Conservation (phyloP, 1,140 invertebrate species). For the Halictus rubicundus region DNA sequence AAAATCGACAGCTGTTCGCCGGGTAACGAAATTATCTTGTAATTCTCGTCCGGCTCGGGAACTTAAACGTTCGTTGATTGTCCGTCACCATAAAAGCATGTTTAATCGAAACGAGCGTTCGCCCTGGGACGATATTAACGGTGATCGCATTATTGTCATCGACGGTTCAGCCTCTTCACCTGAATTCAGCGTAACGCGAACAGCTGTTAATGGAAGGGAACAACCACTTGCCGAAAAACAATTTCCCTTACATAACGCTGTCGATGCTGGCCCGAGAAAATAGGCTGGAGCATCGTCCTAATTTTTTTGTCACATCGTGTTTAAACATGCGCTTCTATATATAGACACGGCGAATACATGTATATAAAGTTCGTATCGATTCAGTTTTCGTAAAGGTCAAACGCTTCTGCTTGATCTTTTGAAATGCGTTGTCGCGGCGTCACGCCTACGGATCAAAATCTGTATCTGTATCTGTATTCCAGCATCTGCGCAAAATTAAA, state of each 20-base stretch:
- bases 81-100: neutral
- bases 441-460: neutral
- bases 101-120: constrained; percentile 24
- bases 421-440: neutral
- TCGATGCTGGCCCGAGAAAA: neutral
- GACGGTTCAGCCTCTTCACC: neutral
- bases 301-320: neutral
- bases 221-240: neutral
- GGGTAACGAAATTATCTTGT: neutral
- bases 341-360: constrained; percentile 14
- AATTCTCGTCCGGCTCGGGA: neutral
- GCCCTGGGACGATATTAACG: constrained; percentile 22
- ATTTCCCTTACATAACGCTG: neutral
- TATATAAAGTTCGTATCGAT: constrained; percentile 27
- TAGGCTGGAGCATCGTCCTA: neutral
- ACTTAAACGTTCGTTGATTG: neutral
- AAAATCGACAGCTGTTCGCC: neutral
- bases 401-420: neutral
- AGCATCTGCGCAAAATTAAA: too few relatives aligned
- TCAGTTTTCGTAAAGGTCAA: constrained; percentile 22
- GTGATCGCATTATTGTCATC: constrained; percentile 25
- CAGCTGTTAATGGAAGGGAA: constrained; percentile 4
- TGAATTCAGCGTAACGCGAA: neutral
- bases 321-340: neutral
- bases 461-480: too few relatives aligned